Base-by-base conservation (phyloP, 2,113 vertebrate species). In the Myxocyprinus asiaticus region DNA sequence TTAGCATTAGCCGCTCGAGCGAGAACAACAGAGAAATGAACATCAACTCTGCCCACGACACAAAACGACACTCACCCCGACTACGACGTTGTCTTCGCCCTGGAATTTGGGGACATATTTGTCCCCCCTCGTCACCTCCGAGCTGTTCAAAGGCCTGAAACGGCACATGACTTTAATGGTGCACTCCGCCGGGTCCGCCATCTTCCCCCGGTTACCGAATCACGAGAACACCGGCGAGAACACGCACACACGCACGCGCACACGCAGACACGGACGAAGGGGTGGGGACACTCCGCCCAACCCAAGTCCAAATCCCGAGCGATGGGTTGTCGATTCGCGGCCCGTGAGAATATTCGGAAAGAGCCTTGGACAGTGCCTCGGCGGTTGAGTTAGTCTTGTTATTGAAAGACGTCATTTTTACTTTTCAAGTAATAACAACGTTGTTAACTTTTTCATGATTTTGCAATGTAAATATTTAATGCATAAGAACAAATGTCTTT, bases 121-220 rank as follows among this genome's bases (percentile, higher is more conserved):
- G 86, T 97, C 96, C 62, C 96, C 96, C 15, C 96, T 91, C 76
- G 84, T 87, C 86, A 96, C 94, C 88, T 98, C 97, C 3, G 97
- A 95, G 81, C 94, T 94, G 87, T 98, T 98, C 77, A 98, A 91
- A 10, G 97, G 96, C 91, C 97, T 95, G 88, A 98, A 98, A 85
- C 96, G 96, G 91, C 96, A 98, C 96, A 98, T 95, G 89, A 98
- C 97, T 95, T 97, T 96, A 88, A 98, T 97, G 87, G 96, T 97
- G 92, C 95, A 98, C 90, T 98, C 96, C 81, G 96, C 96, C 92
- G 96, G 96, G 92, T 98, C 96, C 93, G 96, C 96, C 96, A 98
- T 98, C 93, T 96, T 97, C 90, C 5, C 89, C 80, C 88, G 77
- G 85, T 81, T 85, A 47, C 75, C 83, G 83, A 85, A 82, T 84